Evolutionary conservation across 2,888 invertebrate species (phyloP).

Genomic region (Conus canariensis): DNA sequence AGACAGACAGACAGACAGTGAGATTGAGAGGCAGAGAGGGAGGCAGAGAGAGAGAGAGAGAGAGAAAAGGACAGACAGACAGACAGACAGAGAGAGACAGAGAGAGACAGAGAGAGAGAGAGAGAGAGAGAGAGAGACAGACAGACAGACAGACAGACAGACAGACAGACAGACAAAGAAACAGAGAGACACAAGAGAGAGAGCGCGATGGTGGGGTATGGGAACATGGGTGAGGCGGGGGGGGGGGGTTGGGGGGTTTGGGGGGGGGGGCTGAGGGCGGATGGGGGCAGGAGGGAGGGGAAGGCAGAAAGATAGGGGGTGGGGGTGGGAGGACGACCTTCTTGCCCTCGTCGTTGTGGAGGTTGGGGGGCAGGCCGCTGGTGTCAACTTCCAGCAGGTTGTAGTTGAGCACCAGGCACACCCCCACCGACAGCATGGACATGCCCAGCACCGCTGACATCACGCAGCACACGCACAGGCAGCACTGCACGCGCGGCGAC

Average conservation of each 20-base stretch:
- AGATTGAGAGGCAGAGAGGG: background rate
- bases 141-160: background rate
- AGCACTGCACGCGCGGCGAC: slow-evolving; percentile 67
- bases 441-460: slow-evolving; percentile 70
- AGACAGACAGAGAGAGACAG: too few species aligned
- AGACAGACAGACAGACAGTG: too few species aligned
- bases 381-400: slow-evolving; percentile 64
- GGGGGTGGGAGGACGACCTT: slow-evolving; percentile 12
- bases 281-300: too few species aligned
- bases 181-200: background rate
- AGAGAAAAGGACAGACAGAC: too few species aligned
- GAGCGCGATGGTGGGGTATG: too few species aligned
- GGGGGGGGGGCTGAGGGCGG: too few species aligned
- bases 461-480: slow-evolving; percentile 68
- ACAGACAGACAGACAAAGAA: background rate
- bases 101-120: too few species aligned
- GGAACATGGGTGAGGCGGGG: too few species aligned
- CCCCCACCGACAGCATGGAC: slow-evolving; percentile 69
- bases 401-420: slow-evolving; percentile 70
- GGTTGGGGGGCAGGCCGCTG: slow-evolving; percentile 64
- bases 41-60: too few species aligned
- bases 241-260: too few species aligned
- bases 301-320: too few species aligned
- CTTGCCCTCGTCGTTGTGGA: slow-evolving; percentile 69
- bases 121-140: background rate